These are phyloP conservation scores for Rhinogobius similis DNA, from an alignment of 2,113 vertebrate genomes.

Conservation along the genomic window DNA sequence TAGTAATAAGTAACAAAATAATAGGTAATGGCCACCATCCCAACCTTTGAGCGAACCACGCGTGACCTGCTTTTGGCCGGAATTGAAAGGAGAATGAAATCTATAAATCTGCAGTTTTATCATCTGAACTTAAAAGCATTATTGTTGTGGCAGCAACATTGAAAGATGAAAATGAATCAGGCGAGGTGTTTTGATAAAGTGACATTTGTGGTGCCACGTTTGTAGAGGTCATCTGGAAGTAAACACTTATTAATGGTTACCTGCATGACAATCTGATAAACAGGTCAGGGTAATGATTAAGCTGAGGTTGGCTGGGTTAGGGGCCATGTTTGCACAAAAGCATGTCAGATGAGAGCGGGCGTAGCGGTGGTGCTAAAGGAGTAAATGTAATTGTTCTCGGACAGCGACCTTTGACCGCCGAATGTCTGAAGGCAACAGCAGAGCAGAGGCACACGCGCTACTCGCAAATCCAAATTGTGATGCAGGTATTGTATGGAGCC, in stretches of 20 bases:
- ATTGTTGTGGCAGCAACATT: constrained; percentile 46
- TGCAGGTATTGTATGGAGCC: constrained; percentile 50
- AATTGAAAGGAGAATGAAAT: constrained; percentile 28
- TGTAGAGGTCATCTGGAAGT: constrained; percentile 94
- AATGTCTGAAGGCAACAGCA: constrained; percentile 62
- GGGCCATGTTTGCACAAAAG: constrained; percentile 78
- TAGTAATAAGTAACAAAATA: constrained; percentile 12
- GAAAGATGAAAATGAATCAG: constrained; percentile 29
- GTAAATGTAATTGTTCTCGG: constrained; percentile 78
- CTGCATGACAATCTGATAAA: constrained; percentile 92
- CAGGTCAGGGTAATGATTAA: constrained; percentile 98
- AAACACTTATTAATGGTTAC: constrained; percentile 99
- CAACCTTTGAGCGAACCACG: constrained; percentile 5
- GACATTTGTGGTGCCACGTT: constrained; percentile 86
- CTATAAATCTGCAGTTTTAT: constrained; percentile 16
- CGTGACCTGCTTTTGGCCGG: constrained; percentile 15
- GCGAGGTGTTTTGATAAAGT: constrained; percentile 62
- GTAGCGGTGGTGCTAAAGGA: constrained; percentile 69
- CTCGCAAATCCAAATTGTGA: constrained; percentile 43
- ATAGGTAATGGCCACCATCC: constrained; percentile 16
- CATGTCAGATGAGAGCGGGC: constrained; percentile 74
- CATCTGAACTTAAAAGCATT: constrained; percentile 22
- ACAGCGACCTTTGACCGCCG: constrained; percentile 75
- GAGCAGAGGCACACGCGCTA: constrained; percentile 20
- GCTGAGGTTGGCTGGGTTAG: constrained; percentile 75